Evolutionary conservation across 1,140 invertebrate species (phyloP).

Genomic region (Drosophila mojavensis): DNA sequence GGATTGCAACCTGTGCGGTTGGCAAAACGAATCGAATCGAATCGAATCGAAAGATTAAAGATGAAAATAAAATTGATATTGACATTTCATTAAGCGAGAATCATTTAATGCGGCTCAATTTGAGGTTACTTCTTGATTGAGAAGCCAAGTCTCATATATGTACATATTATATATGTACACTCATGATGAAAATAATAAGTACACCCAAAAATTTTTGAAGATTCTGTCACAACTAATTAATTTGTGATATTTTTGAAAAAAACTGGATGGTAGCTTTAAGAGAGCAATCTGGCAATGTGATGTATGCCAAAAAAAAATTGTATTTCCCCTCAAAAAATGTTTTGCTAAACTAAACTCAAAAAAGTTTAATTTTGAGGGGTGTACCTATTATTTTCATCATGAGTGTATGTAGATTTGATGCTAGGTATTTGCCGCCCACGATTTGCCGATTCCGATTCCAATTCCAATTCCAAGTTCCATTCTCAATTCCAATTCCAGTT

Average conservation of each 20-base stretch:
- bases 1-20: slow-evolving; percentile 25
- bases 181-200: too few relatives aligned
- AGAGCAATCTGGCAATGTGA: too few relatives aligned
- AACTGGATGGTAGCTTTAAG: too few relatives aligned
- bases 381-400: too few relatives aligned
- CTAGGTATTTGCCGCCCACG: slow-evolving; percentile 31
- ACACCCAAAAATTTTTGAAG: too few relatives aligned
- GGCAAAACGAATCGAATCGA: slow-evolving; percentile 21
- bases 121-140: slow-evolving; percentile 34
- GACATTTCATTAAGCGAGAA: slow-evolving; percentile 70
- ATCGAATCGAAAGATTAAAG: background rate
- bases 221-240: too few relatives aligned
- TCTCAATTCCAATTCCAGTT: slow-evolving; percentile 16
- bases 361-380: too few relatives aligned
- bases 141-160: slow-evolving; percentile 28
- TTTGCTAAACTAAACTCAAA: too few relatives aligned
- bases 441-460: slow-evolving; percentile 4
- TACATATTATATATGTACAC: too few relatives aligned
- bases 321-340: too few relatives aligned
- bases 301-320: too few relatives aligned
- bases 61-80: slow-evolving; percentile 62
- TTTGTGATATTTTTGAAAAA: too few relatives aligned
- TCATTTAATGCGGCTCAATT: slow-evolving; percentile 69
- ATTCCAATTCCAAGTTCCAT: slow-evolving; percentile 34
- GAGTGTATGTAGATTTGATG: slow-evolving; percentile 15